phyloP scores from a whole-genome alignment of 23 tunicate species.

The Clavelina lepadiformis region DNA sequence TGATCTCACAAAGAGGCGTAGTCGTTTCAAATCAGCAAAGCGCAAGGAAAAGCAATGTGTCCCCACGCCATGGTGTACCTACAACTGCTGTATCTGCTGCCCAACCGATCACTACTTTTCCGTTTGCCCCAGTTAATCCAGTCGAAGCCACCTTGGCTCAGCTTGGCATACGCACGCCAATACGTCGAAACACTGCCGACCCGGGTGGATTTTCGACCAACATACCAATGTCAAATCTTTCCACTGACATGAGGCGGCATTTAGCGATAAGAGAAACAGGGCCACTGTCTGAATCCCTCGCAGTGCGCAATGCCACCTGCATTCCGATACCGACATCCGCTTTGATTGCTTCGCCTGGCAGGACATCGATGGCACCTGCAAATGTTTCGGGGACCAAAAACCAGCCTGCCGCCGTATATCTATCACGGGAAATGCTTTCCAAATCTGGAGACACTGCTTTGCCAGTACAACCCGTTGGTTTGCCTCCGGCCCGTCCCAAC shows the following conservation, averaged over 20 bases:
- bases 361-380: neutral
- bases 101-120: no score
- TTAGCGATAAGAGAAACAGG: conserved; percentile 54
- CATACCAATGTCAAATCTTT: conserved; percentile 12
- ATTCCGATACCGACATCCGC: neutral
- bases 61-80: no score
- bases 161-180: conserved; percentile 36
- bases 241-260: conserved; percentile 48
- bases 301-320: neutral
- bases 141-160: conserved; percentile 36
- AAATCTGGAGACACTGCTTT: neutral
- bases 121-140: conserved; percentile 34
- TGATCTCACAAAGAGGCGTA: no score
- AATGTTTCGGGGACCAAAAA: conserved; percentile 2
- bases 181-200: neutral
- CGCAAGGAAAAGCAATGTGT: no score
- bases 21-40: no score
- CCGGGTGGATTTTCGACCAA: neutral
- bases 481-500: conserved; percentile 1
- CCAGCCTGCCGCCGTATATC: no score
- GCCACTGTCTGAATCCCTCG: no score
- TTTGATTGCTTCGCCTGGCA: neutral
- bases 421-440: neutral
- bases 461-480: neutral
- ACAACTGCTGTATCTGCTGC: no score